Conservation (phyloP, 2,888 invertebrate genomes). For the Caenorhabditis doughertyi region DNA sequence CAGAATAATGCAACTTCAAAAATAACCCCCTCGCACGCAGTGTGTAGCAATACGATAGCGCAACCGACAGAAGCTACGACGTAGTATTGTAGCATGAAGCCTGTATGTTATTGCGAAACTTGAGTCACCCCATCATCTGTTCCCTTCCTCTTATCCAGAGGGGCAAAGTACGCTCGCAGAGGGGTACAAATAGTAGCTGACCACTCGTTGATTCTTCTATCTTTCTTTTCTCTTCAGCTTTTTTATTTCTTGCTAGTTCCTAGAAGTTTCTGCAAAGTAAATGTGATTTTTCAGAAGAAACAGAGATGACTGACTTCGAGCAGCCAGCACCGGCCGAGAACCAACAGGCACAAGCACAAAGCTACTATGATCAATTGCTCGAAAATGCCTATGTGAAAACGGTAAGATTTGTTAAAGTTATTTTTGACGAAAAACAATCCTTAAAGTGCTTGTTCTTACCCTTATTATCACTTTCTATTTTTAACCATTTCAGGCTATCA, state of each 20-base stretch:
- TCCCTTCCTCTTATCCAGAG: not conserved
- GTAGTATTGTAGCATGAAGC: conserved; percentile 26
- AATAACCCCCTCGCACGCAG: too few relatives aligned
- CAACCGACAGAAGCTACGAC: too few relatives aligned
- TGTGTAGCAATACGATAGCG: too few relatives aligned
- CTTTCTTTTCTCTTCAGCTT: not conserved
- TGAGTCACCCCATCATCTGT: conserved; percentile 61
- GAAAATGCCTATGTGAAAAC: conserved; percentile 60
- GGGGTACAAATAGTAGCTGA: conserved; percentile 57
- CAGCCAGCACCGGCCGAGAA: conserved; percentile 27
- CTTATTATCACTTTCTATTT: too few relatives aligned
- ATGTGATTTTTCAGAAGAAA: conserved; percentile 37
- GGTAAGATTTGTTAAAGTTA: not conserved
- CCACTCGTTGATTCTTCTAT: conserved; percentile 16
- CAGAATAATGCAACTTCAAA: too few relatives aligned
- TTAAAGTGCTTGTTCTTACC: too few relatives aligned
- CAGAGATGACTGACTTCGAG: conserved; percentile 56
- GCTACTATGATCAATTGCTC: conserved; percentile 64
- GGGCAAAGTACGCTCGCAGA: conserved; percentile 50
- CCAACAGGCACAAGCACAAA: conserved; percentile 52
- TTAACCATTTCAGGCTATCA: conserved; percentile 60
- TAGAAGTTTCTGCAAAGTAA: conserved; percentile 7
- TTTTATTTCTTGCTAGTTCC: conserved; percentile 9
- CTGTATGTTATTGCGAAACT: conserved; percentile 40
- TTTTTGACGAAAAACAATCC: not conserved